phyloP scores from a whole-genome alignment of 2,888 invertebrate species.

The Mesoligia furuncula region DNA sequence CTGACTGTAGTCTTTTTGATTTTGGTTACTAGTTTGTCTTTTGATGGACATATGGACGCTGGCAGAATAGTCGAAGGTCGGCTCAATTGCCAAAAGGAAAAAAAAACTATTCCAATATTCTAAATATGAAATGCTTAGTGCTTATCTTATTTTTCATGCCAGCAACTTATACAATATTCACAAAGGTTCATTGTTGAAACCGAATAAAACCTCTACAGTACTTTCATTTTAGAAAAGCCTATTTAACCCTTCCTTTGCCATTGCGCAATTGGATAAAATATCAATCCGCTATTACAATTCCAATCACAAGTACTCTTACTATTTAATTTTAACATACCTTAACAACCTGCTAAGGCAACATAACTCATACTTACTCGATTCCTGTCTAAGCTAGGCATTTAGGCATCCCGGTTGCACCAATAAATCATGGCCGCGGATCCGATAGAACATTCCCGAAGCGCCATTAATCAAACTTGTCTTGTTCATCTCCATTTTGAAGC shows the following conservation, averaged over 20 bases:
- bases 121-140: too few species aligned
- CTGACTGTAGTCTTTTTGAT: neutral
- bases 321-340: neutral
- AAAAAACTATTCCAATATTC: too few species aligned
- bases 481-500: slow-evolving; percentile 55
- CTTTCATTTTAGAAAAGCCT: neutral
- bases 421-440: slow-evolving; percentile 62
- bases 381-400: slow-evolving; percentile 43
- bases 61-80: too few species aligned
- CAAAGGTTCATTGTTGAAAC: neutral
- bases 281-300: neutral
- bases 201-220: neutral
- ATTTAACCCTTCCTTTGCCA: too few species aligned
- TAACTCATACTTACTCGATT: slow-evolving; percentile 48
- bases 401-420: slow-evolving; percentile 46
- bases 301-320: neutral
- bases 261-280: neutral
- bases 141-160: too few species aligned
- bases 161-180: neutral
- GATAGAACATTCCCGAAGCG: slow-evolving; percentile 48
- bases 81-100: too few species aligned
- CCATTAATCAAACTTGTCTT: slow-evolving; percentile 63
- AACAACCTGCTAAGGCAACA: slow-evolving; percentile 5
- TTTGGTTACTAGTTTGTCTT: too few species aligned
- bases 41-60: too few species aligned